Percentiles rank a stretch among this genome's conserved stretches.
phyloP scores from a whole-genome alignment of 2,888 invertebrate species.

The Hyles lineata region DNA sequence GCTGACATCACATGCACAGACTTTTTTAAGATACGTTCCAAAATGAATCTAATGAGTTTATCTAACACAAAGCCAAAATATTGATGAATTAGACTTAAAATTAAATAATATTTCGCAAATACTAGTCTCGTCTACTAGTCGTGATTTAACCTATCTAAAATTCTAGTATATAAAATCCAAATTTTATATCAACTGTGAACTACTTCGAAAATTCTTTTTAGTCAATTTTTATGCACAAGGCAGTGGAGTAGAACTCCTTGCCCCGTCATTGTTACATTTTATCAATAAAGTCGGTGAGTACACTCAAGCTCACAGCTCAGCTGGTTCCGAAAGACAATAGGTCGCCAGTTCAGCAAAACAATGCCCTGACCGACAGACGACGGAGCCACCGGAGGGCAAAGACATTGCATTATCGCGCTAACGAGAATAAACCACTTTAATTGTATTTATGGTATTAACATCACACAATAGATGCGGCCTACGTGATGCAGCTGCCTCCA shows the following conservation, averaged over 20 bases:
- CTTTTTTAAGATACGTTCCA: not conserved
- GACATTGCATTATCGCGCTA: constrained; percentile 75
- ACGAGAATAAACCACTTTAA: constrained; percentile 83
- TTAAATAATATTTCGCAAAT: no score
- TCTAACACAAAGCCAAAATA: no score
- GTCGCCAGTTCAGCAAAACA: constrained; percentile 57
- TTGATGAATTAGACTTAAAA: not conserved
- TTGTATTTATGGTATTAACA: constrained; percentile 79
- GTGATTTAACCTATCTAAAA: no score
- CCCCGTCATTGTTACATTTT: constrained; percentile 10
- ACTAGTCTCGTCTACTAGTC: no score
- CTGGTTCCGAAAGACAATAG: constrained; percentile 54
- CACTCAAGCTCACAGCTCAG: constrained; percentile 39
- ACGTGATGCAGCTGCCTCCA: constrained; percentile 40
- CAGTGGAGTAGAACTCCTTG: not conserved
- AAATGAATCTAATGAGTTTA: no score
- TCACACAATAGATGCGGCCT: constrained; percentile 68
- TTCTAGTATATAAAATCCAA: not conserved
- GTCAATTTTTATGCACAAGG: not conserved
- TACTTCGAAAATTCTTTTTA: not conserved
- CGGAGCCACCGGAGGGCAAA: constrained; percentile 67
- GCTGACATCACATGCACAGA: not conserved
- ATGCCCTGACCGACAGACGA: constrained; percentile 46
- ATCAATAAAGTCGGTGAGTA: constrained; percentile 20
- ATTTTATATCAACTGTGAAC: not conserved